Evolutionary conservation across 2,797 vertebrate genomes (phyloP).

Genomic region (Hafferia zeledoni): DNA sequence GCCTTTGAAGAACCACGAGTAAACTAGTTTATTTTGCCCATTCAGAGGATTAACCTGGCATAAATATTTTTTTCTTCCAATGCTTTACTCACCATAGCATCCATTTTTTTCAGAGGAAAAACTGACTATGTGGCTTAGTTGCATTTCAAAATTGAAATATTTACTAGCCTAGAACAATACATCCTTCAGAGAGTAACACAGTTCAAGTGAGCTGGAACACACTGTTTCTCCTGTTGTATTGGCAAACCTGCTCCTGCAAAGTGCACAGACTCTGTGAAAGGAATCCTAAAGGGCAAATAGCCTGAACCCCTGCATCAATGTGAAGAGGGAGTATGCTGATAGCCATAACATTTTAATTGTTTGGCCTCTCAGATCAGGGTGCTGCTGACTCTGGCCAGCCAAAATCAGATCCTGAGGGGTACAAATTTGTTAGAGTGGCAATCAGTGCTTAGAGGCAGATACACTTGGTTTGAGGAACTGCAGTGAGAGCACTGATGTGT

Average conservation of each 20-base stretch:
- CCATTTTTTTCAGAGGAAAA: not conserved
- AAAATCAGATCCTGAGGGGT: not conserved
- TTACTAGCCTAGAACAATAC: not conserved
- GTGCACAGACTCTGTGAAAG: not conserved
- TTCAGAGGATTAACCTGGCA: not conserved
- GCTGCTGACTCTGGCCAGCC: not conserved
- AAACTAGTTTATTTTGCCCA: not conserved
- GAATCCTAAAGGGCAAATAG: not conserved
- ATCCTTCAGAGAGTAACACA: conserved; percentile 7
- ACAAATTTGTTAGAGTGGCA: not conserved
- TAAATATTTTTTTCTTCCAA: not conserved
- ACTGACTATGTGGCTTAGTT: not conserved
- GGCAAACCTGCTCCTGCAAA: not conserved
- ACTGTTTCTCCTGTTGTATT: not conserved
- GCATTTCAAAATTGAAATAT: conserved; percentile 34
- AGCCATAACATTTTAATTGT: not conserved
- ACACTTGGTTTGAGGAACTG: fast-evolving
- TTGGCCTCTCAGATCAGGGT: not conserved
- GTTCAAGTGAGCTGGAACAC: not conserved
- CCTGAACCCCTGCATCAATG: not conserved
- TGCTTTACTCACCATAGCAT: not conserved
- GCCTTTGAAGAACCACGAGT: not conserved
- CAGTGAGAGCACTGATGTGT: not conserved
- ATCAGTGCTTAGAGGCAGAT: not conserved
- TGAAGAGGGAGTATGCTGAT: not conserved